phyloP scores from a whole-genome alignment of 2,888 invertebrate species.

The Horisme vitalbata region DNA sequence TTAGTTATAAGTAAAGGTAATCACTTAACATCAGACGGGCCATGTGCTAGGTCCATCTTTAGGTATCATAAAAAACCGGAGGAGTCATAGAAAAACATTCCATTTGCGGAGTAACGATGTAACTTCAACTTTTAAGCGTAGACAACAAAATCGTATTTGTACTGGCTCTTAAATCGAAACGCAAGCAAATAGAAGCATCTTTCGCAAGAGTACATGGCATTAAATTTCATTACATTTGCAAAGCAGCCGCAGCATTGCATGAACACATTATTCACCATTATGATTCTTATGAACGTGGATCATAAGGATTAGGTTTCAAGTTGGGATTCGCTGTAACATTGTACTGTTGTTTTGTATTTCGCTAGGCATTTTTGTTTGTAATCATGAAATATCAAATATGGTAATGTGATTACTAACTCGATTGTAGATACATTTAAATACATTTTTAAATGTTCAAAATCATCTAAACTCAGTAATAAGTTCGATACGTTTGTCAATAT shows the following conservation, averaged over 20 bases:
- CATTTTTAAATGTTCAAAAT: no score
- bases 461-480: no score
- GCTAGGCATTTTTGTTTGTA: background rate
- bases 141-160: background rate
- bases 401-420: no score
- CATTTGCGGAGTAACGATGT: constrained; percentile 1
- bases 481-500: no score
- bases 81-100: background rate
- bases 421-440: no score
- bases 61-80: no score
- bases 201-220: constrained; percentile 19
- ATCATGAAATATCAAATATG: background rate
- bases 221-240: constrained; percentile 30
- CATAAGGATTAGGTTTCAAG: background rate
- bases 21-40: no score
- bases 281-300: constrained; percentile 1
- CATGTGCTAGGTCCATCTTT: no score
- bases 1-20: no score
- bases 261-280: background rate
- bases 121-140: constrained; percentile 5
- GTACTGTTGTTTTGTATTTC: background rate
- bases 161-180: constrained; percentile 2
- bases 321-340: background rate
- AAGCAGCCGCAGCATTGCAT: constrained; percentile 15
- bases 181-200: constrained; percentile 18